Evolutionary conservation across 2,888 invertebrate genomes (phyloP), one percentile per base, ranked within the genome.

Genomic region (Eupithecia subfuscata): DNA sequence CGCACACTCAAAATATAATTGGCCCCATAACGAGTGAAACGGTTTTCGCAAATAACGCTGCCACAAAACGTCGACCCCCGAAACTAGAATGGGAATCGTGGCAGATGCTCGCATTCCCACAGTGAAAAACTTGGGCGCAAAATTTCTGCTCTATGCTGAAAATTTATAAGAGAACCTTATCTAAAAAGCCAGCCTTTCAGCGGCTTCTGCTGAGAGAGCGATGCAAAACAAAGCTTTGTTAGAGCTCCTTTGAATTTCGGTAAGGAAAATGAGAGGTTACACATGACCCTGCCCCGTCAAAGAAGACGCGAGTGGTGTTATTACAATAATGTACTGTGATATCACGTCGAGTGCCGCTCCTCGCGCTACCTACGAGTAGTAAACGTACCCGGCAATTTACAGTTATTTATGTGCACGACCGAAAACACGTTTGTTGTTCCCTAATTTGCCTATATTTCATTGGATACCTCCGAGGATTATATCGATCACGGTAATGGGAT

Each of bases 191-290:
- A 90, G 92, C 91, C 90, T 93, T 93, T 94, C 93, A 93, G 86
- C 88, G 87, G 91, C 90, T 90, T 90, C 89, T 87, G 89, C 84
- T 84, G 86, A 90, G 90, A 90, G 90, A 87, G 91, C 91, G 91
- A 93, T 92, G 94, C 92, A 93, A 94, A 94, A 94, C 93, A 94
- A 94, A 93, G 94, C 94, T 93, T 94, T 94, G 94, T 92, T 91
- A 88, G 89, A 88, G 88, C 91, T 91, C 91, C 94, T 95, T 94
- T 95, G 93, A 94, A 94, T 93, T 95, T 95, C 84, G 93, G 93
- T 90, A 90, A 91, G 92, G 94, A 94, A 94, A 94, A 94, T 93
- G 92, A 93, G 92, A 91, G 93, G 93, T 92, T 93, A 92, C 92
- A 92, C 90, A 91, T 90, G 89, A 87, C 86, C 85, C 83, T 85